These are phyloP conservation scores for Labeo catla DNA, from an alignment of 2,113 vertebrate species.

Conservation along the genomic window DNA sequence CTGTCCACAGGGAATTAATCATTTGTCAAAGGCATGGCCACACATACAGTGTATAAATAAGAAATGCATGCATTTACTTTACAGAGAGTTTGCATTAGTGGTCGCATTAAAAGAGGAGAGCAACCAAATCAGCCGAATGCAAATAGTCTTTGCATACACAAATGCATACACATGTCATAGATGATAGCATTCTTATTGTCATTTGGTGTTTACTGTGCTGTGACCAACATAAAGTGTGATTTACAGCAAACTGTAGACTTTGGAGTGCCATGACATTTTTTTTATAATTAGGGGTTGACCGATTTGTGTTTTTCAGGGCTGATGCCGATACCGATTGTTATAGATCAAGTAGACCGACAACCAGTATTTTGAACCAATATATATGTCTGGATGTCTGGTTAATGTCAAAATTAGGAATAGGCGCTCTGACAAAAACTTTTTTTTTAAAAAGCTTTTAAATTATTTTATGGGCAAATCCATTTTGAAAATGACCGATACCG, in stretches of 20 bases:
- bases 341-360: no score
- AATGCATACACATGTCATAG: neutral
- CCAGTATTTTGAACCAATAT: no score
- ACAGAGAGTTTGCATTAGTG: neutral
- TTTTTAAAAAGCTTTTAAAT: no score
- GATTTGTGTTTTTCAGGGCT: no score
- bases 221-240: neutral
- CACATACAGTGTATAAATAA: neutral
- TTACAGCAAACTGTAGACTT: neutral
- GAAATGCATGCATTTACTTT: no score
- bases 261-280: neutral
- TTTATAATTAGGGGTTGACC: no score
- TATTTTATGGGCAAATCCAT: no score
- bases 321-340: no score
- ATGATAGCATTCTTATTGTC: neutral
- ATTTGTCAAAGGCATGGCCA: neutral
- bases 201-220: neutral
- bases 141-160: constrained; percentile 15
- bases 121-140: neutral
- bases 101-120: neutral
- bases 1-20: constrained; percentile 70
- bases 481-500: no score
- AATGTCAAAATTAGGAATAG: no score
- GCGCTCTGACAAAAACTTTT: no score
- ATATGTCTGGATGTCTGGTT: no score